Evolutionary conservation across 2,888 invertebrate genomes (phyloP).

Genomic region (Luperina testacea): DNA sequence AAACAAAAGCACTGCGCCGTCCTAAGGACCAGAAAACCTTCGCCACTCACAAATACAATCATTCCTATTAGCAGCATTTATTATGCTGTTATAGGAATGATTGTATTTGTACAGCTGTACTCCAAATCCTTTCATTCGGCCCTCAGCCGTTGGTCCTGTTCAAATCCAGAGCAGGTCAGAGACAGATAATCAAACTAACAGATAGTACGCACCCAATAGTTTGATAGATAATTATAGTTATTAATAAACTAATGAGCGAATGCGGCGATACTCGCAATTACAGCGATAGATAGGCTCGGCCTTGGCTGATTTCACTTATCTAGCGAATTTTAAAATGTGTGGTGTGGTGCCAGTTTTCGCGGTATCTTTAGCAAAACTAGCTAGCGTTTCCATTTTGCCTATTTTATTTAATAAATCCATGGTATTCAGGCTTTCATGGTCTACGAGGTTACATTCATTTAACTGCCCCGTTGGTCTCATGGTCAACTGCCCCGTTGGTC

Average conservation of each 20-base stretch:
- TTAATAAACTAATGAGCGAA: slow-evolving; percentile 56
- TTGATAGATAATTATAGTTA: slow-evolving; percentile 44
- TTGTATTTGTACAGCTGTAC: neutral
- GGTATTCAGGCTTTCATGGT: neutral
- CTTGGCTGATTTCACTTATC: slow-evolving; percentile 62
- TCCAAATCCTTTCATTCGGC: slow-evolving; percentile 38
- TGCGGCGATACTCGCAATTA: slow-evolving; percentile 33
- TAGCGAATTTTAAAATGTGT: slow-evolving; percentile 49
- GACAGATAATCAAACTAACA: slow-evolving; percentile 35
- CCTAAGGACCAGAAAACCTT: neutral
- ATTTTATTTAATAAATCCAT: neutral
- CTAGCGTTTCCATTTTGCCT: neutral
- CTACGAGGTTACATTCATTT: too few relatives aligned
- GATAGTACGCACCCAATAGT: slow-evolving; percentile 39
- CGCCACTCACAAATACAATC: neutral
- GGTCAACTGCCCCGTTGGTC: too few relatives aligned
- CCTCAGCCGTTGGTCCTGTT: slow-evolving; percentile 9
- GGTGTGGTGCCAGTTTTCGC: slow-evolving; percentile 22
- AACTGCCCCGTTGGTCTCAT: too few relatives aligned
- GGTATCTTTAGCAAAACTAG: neutral
- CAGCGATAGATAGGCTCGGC: slow-evolving; percentile 45
- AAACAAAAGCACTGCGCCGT: neutral
- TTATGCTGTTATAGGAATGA: too few relatives aligned
- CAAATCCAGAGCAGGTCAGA: slow-evolving; percentile 43
- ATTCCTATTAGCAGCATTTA: neutral